Conservation (phyloP, 2,888 invertebrate genomes). For the Dryadula phaetusa region DNA sequence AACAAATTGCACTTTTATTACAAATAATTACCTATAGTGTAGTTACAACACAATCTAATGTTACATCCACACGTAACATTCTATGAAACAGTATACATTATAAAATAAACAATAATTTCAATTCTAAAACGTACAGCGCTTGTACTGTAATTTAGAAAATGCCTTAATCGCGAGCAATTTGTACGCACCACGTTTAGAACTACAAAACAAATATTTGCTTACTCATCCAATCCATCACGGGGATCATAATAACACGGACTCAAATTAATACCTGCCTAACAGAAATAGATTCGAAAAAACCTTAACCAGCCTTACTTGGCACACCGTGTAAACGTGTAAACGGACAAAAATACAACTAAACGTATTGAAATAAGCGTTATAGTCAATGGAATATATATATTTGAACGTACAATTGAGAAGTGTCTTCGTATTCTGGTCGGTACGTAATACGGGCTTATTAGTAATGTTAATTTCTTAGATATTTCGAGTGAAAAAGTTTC, state of each 20-base stretch:
- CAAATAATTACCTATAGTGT: too few species aligned
- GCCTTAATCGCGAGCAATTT: slow-evolving; percentile 28
- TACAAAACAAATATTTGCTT: slow-evolving; percentile 64
- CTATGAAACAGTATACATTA: not conserved
- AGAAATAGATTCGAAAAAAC: slow-evolving; percentile 68
- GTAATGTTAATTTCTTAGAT: slow-evolving; percentile 76
- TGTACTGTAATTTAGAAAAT: slow-evolving; percentile 21
- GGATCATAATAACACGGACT: slow-evolving; percentile 75
- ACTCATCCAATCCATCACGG: slow-evolving; percentile 80
- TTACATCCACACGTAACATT: not conserved
- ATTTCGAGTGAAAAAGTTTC: slow-evolving; percentile 65
- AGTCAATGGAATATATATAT: slow-evolving; percentile 2
- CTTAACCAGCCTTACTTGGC: slow-evolving; percentile 52
- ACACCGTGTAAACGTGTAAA: slow-evolving; percentile 29
- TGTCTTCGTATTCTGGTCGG: slow-evolving; percentile 52
- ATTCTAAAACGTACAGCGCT: not conserved
- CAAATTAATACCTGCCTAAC: slow-evolving; percentile 81
- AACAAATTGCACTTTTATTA: too few species aligned
- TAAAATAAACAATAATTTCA: slow-evolving; percentile 17
- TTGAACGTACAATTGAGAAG: slow-evolving; percentile 35
- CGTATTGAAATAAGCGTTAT: not conserved
- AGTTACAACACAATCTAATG: not conserved
- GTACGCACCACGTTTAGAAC: slow-evolving; percentile 46
- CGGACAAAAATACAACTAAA: slow-evolving; percentile 12
- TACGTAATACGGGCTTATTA: slow-evolving; percentile 68